phyloP scores from a whole-genome alignment of 2,113 vertebrate species.

The Cardinalis cardinalis region DNA sequence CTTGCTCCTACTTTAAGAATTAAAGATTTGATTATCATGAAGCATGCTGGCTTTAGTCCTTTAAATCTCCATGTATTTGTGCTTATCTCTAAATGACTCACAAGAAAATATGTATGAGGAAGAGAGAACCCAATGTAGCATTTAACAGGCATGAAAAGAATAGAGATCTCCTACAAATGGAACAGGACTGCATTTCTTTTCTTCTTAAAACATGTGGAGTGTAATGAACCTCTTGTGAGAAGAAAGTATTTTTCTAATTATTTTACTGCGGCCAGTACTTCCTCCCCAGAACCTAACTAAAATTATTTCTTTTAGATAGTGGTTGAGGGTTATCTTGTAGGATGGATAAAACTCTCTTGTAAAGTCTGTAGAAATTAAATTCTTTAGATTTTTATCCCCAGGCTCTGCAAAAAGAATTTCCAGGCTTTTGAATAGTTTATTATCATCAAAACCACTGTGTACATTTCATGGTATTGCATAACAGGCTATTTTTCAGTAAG shows the following conservation, averaged over 20 bases:
- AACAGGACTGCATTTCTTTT: background rate
- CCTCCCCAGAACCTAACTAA: background rate
- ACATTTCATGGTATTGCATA: constrained; percentile 16
- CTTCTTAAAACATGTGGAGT: background rate
- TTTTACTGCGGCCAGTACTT: background rate
- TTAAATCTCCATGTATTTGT: background rate
- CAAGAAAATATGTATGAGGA: background rate
- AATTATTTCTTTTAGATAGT: background rate
- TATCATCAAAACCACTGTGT: constrained; percentile 4
- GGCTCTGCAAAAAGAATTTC: constrained; percentile 15
- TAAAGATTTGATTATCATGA: background rate
- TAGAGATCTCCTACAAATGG: background rate
- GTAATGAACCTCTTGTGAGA: background rate
- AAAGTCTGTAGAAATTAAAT: constrained; percentile 28
- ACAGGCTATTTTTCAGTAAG: background rate
- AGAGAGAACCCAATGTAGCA: fast-evolving
- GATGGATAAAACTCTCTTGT: background rate
- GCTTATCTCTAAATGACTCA: background rate
- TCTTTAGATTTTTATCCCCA: background rate
- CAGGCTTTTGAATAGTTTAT: constrained; percentile 13
- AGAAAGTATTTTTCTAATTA: background rate
- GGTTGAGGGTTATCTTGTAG: background rate
- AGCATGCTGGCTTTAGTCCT: background rate
- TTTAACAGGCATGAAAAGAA: background rate
- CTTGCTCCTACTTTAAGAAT: background rate